phyloP scores from a whole-genome alignment of 2,113 vertebrate species.

The Actenoides hombroni region DNA sequence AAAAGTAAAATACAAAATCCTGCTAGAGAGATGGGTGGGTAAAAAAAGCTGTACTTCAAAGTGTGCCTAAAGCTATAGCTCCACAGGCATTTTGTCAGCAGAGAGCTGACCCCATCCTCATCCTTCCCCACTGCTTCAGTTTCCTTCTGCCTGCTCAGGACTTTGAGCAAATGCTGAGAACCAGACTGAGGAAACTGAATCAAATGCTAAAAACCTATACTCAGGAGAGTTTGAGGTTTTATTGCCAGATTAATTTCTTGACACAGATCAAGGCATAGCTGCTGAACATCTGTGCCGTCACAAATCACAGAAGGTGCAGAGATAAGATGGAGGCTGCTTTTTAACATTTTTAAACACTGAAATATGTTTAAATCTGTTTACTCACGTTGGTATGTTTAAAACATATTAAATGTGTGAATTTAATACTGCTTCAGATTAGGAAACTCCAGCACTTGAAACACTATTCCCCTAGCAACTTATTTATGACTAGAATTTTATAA shows the following conservation, averaged over 20 bases:
- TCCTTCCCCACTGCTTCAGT: rapidly evolving
- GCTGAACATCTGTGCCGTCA: not conserved
- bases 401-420: not conserved
- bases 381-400: not conserved
- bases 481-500: not conserved
- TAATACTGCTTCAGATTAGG: not conserved
- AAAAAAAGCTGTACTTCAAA: not conserved
- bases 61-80: not conserved
- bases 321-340: not conserved
- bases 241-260: not conserved
- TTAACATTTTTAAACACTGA: not conserved
- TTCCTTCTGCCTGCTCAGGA: not conserved
- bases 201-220: not conserved
- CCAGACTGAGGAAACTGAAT: not conserved
- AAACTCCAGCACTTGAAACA: not conserved
- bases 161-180: not conserved
- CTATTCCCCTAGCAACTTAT: not conserved
- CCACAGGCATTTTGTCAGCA: not conserved
- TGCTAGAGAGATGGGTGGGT: not conserved
- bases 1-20: not conserved
- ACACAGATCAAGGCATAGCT: not conserved
- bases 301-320: not conserved
- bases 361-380: not conserved
- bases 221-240: not conserved
- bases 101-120: not conserved